Base-by-base conservation (phyloP, 2,888 invertebrate genomes). In the Rhopalosiphum nymphaeae region DNA sequence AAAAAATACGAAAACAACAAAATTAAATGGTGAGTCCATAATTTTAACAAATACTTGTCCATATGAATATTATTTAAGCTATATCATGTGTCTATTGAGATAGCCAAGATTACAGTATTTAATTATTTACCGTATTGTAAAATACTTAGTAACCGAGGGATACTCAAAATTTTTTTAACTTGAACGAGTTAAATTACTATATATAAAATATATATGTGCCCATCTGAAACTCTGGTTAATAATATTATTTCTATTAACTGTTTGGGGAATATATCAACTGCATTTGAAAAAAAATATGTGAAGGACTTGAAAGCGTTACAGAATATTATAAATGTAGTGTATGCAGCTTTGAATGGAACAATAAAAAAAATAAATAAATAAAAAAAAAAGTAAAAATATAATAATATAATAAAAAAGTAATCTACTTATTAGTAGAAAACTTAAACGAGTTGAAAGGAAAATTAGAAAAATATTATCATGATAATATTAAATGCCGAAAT, bases 21-120 rank as follows among this genome's bases (percentile, higher is more conserved):
- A 86, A 86, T 44, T 44, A 86, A 86, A 86, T 86, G 46, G 85
- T 29, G 46, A 86, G 44, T 44, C 44, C 46, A 86, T 86, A 86
- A 44, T 86, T 25, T 86, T 29, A 44, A 86, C 25, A 46, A 86
- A 46, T 46, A 86, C 85, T 86, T 46, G 85, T 86, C 44, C 44
- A 44, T 44, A 44, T 44, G 44, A 44, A 1, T 44, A 44, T 44
- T 44, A 44, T 44, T 44, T 44, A 44, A 44, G 44, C 44, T 44
- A 44, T 44, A 44, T 44, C 44, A 44, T 44, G 44, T 44, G 44
- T 4, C 44, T 44, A 44, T 44, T 44, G 44, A 3, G 44, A 44
- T 44, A 44, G 44, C 44, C 44, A 44, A 44, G 44, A 44, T 44
- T 44, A 44, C 44, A 3, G 4, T 44, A 44, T 44, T 44, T 44